A percentile compares a stretch with the other conserved stretches of the same genome.
These are phyloP conservation scores for Delia radicum DNA, from an alignment of 1,140 invertebrate species.

Conservation along the genomic window DNA sequence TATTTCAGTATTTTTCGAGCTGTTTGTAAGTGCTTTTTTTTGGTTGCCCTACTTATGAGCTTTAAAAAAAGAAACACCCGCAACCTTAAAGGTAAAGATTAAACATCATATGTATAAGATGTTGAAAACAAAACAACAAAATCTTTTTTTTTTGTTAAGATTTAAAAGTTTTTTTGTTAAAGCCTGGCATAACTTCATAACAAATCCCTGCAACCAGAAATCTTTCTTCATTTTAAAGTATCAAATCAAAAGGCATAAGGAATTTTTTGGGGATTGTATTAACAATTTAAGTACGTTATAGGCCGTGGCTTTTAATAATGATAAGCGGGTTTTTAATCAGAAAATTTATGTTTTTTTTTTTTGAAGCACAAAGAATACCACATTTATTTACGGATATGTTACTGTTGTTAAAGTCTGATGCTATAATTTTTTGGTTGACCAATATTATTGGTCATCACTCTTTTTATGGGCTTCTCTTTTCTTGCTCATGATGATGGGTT, in stretches of 20 bases:
- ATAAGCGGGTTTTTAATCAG: slow-evolving; percentile 57
- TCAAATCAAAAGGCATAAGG: not conserved
- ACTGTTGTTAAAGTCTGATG: not conserved
- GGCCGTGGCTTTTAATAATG: slow-evolving; percentile 43
- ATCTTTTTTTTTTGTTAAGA: not conserved
- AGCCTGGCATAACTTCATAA: slow-evolving; percentile 11
- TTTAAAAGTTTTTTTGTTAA: not conserved
- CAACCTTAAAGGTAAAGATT: no score
- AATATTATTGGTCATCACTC: not conserved
- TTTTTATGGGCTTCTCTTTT: not conserved
- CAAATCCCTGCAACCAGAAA: no score
- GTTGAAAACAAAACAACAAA: not conserved
- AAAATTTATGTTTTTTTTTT: slow-evolving; percentile 49
- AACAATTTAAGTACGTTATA: no score
- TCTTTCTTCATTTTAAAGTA: not conserved
- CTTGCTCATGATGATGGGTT: slow-evolving; percentile 48
- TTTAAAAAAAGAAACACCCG: slow-evolving; percentile 14
- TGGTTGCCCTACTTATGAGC: no score
- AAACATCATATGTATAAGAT: no score
- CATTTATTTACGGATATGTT: not conserved
- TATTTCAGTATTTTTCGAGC: no score
- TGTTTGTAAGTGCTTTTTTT: no score
- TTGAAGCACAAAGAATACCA: not conserved
- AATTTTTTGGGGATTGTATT: no score
- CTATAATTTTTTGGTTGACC: not conserved